Percentiles rank a stretch among this genome's conserved stretches.
These are phyloP conservation scores for Choristoneura fumiferana DNA, from an alignment of 1,140 invertebrate species.

Conservation along the genomic window DNA sequence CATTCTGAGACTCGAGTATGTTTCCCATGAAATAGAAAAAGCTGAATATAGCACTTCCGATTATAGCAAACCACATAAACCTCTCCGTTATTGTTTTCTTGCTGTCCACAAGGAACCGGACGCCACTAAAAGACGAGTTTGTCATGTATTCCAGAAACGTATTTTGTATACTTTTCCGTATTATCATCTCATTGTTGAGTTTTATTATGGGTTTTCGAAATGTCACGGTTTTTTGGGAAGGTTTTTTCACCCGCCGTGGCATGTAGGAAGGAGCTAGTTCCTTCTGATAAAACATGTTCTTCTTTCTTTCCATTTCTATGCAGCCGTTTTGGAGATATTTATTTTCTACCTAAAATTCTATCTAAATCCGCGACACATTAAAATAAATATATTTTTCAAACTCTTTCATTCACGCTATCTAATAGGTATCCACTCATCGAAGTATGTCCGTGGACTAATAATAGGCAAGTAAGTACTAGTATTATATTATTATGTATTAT, in stretches of 20 bases:
- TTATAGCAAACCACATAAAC: neutral
- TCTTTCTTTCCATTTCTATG: no score
- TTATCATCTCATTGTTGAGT: neutral
- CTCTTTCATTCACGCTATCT: no score
- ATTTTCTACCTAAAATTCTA: no score
- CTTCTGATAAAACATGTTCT: neutral
- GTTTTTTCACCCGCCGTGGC: neutral
- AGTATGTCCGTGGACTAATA: no score
- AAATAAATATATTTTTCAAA: no score
- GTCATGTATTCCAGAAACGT: neutral
- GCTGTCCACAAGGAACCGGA: neutral
- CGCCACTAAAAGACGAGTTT: constrained; percentile 2
- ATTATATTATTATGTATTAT: no score
- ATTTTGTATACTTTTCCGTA: constrained; percentile 2
- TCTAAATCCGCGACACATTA: no score
- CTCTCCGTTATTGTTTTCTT: neutral
- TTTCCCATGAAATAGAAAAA: constrained; percentile 5
- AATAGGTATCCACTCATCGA: no score
- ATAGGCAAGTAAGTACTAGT: no score
- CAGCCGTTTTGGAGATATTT: neutral
- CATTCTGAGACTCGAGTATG: neutral
- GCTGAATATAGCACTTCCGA: constrained; percentile 2
- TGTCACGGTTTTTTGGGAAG: neutral
- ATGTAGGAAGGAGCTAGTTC: neutral
- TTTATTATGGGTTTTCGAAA: neutral